Conservation (phyloP, 2,888 invertebrate species). For the Spilosoma lubricipeda region DNA sequence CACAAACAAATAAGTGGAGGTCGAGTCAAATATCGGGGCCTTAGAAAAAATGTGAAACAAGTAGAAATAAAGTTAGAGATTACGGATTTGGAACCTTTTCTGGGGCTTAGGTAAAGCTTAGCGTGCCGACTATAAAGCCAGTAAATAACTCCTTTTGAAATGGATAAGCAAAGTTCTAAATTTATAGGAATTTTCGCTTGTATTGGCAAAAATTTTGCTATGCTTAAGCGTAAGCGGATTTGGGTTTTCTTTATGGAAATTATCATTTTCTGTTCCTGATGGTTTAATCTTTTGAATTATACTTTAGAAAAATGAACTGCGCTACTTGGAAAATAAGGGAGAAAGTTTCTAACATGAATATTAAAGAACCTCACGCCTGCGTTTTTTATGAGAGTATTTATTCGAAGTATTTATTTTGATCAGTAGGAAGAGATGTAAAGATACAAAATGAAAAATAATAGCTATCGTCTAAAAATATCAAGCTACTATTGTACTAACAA, state of each 20-base stretch:
- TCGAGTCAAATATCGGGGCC: conserved; percentile 19
- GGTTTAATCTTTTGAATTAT: conserved; percentile 13
- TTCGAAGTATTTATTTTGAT: not conserved
- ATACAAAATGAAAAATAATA: not conserved
- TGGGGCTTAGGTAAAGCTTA: conserved; percentile 36
- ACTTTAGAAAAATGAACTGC: conserved; percentile 5
- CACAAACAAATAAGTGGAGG: conserved; percentile 19
- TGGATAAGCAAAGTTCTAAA: conserved; percentile 23
- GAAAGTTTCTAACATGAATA: conserved; percentile 5
- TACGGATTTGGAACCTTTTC: conserved; percentile 28
- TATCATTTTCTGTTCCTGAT: conserved; percentile 14
- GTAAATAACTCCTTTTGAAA: conserved; percentile 30
- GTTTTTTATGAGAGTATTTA: not conserved
- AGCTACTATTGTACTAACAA: not conserved
- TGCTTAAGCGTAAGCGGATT: conserved; percentile 19
- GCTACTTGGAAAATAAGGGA: not conserved
- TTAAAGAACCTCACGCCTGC: not conserved
- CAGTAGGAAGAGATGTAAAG: not conserved
- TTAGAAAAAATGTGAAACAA: conserved; percentile 37
- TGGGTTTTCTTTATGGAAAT: conserved; percentile 24
- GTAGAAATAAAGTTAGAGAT: conserved; percentile 35
- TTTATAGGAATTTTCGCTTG: conserved; percentile 26
- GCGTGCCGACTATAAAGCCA: conserved; percentile 15
- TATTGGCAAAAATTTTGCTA: conserved; percentile 21
- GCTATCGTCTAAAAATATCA: not conserved